Percentiles rank a stretch among this genome's conserved stretches.
phyloP scores from a whole-genome alignment of 2,888 invertebrate species.

The Aromia moschata region DNA sequence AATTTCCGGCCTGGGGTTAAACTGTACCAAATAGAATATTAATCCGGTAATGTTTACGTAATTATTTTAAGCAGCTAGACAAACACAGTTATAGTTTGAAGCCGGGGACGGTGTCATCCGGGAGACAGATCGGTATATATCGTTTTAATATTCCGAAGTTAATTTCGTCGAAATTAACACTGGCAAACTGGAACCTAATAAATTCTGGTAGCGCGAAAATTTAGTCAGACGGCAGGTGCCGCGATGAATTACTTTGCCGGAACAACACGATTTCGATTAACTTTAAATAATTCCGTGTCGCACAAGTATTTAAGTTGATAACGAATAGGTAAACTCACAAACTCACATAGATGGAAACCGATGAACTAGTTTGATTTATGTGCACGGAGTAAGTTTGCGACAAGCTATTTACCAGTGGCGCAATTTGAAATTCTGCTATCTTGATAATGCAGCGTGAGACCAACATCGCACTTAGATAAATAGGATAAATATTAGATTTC shows the following conservation, averaged over 20 bases:
- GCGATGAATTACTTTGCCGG: constrained; percentile 8
- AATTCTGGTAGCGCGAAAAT: constrained; percentile 40
- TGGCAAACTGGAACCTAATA: constrained; percentile 33
- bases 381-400: too few species aligned
- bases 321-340: too few species aligned
- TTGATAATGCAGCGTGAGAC: too few species aligned
- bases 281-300: background rate
- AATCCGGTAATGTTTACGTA: constrained; percentile 35
- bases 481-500: too few species aligned
- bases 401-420: too few species aligned
- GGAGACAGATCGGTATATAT: constrained; percentile 22
- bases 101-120: constrained; percentile 17
- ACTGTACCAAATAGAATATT: constrained; percentile 37
- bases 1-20: too few species aligned
- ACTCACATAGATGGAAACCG: too few species aligned
- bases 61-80: constrained; percentile 31
- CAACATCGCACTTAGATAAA: too few species aligned
- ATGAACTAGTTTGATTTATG: too few species aligned
- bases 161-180: constrained; percentile 31
- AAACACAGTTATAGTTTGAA: constrained; percentile 24
- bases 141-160: constrained; percentile 27
- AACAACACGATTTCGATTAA: constrained; percentile 6
- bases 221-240: constrained; percentile 40
- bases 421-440: too few species aligned
- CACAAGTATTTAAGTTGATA: too few species aligned